phyloP scores from a whole-genome alignment of 2,113 vertebrate genomes.

The Kryptolebias marmoratus region DNA sequence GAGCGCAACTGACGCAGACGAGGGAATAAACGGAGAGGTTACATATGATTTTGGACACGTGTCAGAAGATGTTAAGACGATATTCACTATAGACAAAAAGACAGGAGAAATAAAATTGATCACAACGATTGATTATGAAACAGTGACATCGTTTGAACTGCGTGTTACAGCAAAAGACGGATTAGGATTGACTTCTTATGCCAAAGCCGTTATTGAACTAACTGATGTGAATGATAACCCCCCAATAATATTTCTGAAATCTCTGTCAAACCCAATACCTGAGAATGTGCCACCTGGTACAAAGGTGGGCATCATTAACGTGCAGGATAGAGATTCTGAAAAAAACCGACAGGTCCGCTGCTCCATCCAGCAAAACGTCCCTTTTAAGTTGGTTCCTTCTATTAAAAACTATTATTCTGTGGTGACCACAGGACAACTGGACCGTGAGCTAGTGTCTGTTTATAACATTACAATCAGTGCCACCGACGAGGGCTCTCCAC shows the following conservation, averaged over 20 bases:
- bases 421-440: slow-evolving; percentile 9
- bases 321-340: no score
- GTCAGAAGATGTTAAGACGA: slow-evolving; percentile 51
- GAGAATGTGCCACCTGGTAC: slow-evolving; percentile 39
- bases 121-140: slow-evolving; percentile 5
- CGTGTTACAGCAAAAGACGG: slow-evolving; percentile 26
- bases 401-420: slow-evolving; percentile 20
- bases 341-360: slow-evolving; percentile 75
- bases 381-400: slow-evolving; percentile 69
- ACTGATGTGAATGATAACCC: slow-evolving; percentile 13
- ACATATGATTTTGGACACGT: slow-evolving; percentile 53
- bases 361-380: slow-evolving; percentile 67
- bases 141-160: neutral
- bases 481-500: no score
- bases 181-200: neutral
- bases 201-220: neutral
- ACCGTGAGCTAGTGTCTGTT: no score
- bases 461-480: no score
- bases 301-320: no score
- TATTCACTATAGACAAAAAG: slow-evolving; percentile 43
- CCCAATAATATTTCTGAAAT: neutral
- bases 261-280: neutral
- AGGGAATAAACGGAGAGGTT: slow-evolving; percentile 54
- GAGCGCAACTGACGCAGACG: slow-evolving; percentile 80
- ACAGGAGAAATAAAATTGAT: slow-evolving; percentile 5